Evolutionary conservation across 2,888 invertebrate species (phyloP).

Genomic region (Nomada hirtipes): DNA sequence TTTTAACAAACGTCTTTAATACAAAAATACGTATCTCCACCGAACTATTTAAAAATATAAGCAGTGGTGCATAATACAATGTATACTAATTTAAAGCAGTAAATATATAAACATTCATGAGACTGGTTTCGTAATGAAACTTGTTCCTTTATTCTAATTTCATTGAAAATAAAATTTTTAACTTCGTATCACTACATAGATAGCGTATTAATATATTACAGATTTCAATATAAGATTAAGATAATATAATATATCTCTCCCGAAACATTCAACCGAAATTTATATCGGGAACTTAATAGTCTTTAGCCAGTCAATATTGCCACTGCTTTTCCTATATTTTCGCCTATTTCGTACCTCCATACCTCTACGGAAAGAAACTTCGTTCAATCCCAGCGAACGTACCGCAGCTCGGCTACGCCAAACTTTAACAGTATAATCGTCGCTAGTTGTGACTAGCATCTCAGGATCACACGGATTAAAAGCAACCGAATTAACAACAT

Average conservation of each 20-base stretch:
- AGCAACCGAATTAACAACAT: conserved; percentile 94
- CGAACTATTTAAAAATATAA: conserved; percentile 8
- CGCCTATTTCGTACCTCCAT: conserved; percentile 84
- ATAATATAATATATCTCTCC: background rate
- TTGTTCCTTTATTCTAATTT: conserved; percentile 2
- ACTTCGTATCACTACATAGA: conserved; percentile 33
- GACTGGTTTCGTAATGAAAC: conserved; percentile 5
- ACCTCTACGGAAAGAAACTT: conserved; percentile 82
- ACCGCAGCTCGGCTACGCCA: conserved; percentile 85
- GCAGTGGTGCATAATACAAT: conserved; percentile 10
- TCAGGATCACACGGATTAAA: conserved; percentile 93
- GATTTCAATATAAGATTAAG: conserved; percentile 50
- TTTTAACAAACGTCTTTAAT: conserved; percentile 24
- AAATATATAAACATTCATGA: conserved; percentile 22
- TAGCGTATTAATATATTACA: conserved; percentile 47
- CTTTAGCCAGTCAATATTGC: conserved; percentile 81
- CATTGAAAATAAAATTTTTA: conserved; percentile 55
- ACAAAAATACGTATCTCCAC: conserved; percentile 26
- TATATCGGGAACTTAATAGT: conserved; percentile 82
- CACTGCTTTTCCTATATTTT: conserved; percentile 78
- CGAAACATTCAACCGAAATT: conserved; percentile 42
- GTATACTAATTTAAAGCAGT: conserved; percentile 24
- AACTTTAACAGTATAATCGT: conserved; percentile 91
- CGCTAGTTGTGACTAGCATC: conserved; percentile 93
- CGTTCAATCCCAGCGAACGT: conserved; percentile 83